Evolutionary conservation across 2,797 vertebrate genomes (phyloP).

Genomic region (Euthynnus affinis): DNA sequence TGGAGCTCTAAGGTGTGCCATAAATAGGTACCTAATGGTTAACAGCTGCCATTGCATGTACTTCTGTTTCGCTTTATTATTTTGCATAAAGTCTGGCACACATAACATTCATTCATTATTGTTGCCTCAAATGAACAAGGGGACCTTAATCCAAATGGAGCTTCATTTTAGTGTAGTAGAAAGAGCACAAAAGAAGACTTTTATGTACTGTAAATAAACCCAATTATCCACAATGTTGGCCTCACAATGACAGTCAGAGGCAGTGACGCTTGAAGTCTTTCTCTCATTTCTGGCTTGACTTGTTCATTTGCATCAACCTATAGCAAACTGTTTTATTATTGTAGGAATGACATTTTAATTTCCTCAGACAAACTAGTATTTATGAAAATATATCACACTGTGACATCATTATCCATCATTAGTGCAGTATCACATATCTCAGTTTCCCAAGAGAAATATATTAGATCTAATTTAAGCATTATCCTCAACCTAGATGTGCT

Average conservation of each 20-base stretch:
- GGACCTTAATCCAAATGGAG: constrained; percentile 17
- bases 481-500: not conserved
- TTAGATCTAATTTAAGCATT: constrained; percentile 30
- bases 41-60: constrained; percentile 54
- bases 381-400: constrained; percentile 17
- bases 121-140: constrained; percentile 44
- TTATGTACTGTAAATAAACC: constrained; percentile 53
- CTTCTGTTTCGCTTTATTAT: constrained; percentile 61
- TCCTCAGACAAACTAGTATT: constrained; percentile 25
- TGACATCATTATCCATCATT: constrained; percentile 41
- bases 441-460: constrained; percentile 33
- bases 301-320: constrained; percentile 40
- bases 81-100: constrained; percentile 54
- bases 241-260: constrained; percentile 24
- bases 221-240: constrained; percentile 47
- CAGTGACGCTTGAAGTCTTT: constrained; percentile 43
- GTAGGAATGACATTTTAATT: constrained; percentile 19
- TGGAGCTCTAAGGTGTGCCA: constrained; percentile 58
- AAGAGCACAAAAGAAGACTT: constrained; percentile 40
- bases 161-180: constrained; percentile 36
- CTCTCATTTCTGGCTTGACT: constrained; percentile 40
- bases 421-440: constrained; percentile 29
- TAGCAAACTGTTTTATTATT: constrained; percentile 1
- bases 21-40: constrained; percentile 65
- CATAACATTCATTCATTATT: constrained; percentile 42